Conservation (phyloP, 1,140 invertebrate genomes). For the Meteorus sp. region DNA sequence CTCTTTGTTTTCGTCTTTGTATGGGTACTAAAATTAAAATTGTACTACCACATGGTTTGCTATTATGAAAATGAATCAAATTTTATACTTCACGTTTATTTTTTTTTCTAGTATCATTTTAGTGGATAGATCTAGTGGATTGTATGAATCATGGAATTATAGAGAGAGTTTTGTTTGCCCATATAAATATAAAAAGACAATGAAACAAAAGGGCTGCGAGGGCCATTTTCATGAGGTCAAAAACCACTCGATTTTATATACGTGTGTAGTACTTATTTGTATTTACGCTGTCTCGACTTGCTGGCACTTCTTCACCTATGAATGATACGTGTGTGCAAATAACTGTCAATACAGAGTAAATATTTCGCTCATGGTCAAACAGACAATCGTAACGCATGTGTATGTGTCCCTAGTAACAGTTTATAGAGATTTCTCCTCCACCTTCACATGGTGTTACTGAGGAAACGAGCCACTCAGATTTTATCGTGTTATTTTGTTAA, state of each 20-base stretch:
- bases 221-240: constrained; percentile 46
- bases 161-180: neutral
- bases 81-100: too few species aligned
- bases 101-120: neutral
- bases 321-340: too few species aligned
- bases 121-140: neutral
- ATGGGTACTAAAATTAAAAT: too few species aligned
- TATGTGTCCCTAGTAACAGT: constrained; percentile 2
- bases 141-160: constrained; percentile 15
- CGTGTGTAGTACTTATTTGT: too few species aligned
- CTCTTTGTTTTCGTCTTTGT: too few species aligned
- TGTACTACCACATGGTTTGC: too few species aligned
- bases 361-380: constrained; percentile 1
- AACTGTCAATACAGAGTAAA: constrained; percentile 30
- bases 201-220: constrained; percentile 15
- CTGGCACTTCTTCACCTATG: too few species aligned
- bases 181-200: neutral
- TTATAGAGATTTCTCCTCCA: constrained; percentile 4
- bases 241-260: constrained; percentile 47
- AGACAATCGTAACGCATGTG: constrained; percentile 23
- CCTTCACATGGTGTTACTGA: neutral
- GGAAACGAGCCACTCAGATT: constrained; percentile 44
- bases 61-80: too few species aligned
- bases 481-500: constrained; percentile 59
- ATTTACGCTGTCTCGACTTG: too few species aligned